Percentiles rank a stretch among this genome's conserved stretches.
Evolutionary conservation across 2,888 invertebrate genomes (phyloP).

Genomic region (Andrena marginata): DNA sequence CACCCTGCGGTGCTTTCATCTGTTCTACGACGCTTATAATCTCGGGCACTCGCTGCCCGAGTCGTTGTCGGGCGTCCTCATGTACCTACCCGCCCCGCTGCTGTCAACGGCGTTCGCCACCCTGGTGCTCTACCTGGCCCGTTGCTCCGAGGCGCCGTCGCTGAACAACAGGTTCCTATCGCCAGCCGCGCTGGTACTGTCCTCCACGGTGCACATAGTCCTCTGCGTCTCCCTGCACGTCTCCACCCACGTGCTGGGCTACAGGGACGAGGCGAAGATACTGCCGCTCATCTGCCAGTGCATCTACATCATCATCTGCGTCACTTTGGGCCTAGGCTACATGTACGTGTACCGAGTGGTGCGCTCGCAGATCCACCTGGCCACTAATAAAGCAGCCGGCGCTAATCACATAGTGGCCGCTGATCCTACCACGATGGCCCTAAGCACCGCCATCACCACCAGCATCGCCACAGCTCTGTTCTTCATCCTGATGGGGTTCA

Average conservation of each 20-base stretch:
- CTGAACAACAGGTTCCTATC: slow-evolving; percentile 90
- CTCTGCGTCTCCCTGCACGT: slow-evolving; percentile 94
- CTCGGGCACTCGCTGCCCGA: slow-evolving; percentile 92
- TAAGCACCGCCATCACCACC: slow-evolving; percentile 95
- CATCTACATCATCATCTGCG: slow-evolving; percentile 94
- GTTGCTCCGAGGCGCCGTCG: slow-evolving; percentile 92
- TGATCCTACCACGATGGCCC: slow-evolving; percentile 86
- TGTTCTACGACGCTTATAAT: slow-evolving; percentile 97
- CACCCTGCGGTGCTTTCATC: slow-evolving; percentile 92
- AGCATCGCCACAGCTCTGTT: slow-evolving; percentile 94
- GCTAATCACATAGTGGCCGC: slow-evolving; percentile 89
- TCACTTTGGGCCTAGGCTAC: slow-evolving; percentile 94
- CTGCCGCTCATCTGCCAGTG: slow-evolving; percentile 93
- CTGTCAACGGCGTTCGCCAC: slow-evolving; percentile 96
- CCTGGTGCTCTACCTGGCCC: slow-evolving; percentile 93
- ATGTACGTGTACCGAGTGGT: slow-evolving; percentile 93
- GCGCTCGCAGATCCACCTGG: slow-evolving; percentile 90
- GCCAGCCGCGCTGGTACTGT: slow-evolving; percentile 91
- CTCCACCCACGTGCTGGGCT: slow-evolving; percentile 80
- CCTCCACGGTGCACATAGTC: slow-evolving; percentile 92
- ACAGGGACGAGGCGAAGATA: slow-evolving; percentile 86
- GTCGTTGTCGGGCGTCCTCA: slow-evolving; percentile 92
- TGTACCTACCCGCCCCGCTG: slow-evolving; percentile 94
- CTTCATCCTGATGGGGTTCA: slow-evolving; percentile 92
- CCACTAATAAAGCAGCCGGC: slow-evolving; percentile 78